Evolutionary conservation across 2,113 vertebrate genomes (phyloP), one percentile per base, ranked within the genome.

Genomic region (Choloepus hoffmanni): DNA sequence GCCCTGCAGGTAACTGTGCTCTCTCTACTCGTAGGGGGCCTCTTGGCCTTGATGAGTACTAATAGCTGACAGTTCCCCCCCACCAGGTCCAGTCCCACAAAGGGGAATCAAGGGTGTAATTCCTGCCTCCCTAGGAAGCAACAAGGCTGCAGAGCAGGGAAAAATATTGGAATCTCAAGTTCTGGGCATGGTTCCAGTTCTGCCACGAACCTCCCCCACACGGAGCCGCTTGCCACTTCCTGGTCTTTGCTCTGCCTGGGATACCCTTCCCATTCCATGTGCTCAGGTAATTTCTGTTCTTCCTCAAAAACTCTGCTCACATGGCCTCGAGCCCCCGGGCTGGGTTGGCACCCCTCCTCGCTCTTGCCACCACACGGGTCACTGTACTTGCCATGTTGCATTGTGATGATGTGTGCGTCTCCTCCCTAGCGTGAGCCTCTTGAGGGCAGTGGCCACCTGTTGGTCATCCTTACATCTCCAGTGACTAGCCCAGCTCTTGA

Each of bases 321-420:
- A 19, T 21, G 58, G 1, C 26, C 26, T 26, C 26, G 48, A 1
- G 23, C 30, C 23, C 33, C 43, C 19, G 15, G 50, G 23, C 58
- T 3, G 5, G 30, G 43, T 11, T 40, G 63, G 43, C 55, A 53
- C 8, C 33, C n/a, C 5, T 45, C 21, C 12, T 33, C 58, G 28
- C 18, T 30, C 5, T 79, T 7, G 50, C 36, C 5, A 19, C n/a
- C 58, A 28, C 13, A 18, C 33, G 1, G 4, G 2, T n/a, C 11
- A 0, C 10, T 19, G 28, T 8, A 1, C 13, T 15, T 1, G 2
- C 33, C 13, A 0, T 19, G 0, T 4, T 8, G 5, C 7, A 1
- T 4, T 40, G 2, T 45, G 79, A 53, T 62, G 28, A 65, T 13
- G 2, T 1, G 0, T 23, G 40, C 5, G 70, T 36, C n/a, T 78